Evolutionary conservation across 2,888 invertebrate species (phyloP).

Genomic region (Clitarchus hookeri): DNA sequence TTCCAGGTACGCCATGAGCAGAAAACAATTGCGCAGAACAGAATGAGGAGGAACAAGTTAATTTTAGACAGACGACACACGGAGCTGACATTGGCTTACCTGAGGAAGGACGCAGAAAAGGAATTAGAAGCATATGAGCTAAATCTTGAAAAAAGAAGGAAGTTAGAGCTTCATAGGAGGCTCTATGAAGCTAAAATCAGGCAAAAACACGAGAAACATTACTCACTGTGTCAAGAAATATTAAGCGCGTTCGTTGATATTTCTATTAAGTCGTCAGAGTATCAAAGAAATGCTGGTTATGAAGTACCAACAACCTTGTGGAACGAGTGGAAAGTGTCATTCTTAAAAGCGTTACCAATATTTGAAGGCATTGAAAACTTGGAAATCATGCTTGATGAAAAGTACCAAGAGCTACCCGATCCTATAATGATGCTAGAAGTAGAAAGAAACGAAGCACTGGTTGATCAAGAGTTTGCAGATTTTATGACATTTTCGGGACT

Average conservation of each 20-base stretch:
- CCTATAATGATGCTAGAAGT: constrained; percentile 58
- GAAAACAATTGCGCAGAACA: constrained; percentile 60
- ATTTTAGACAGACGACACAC: constrained; percentile 57
- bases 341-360: constrained; percentile 61
- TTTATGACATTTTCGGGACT: constrained; percentile 61
- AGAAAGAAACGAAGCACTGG: constrained; percentile 60
- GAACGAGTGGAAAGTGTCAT: constrained; percentile 63
- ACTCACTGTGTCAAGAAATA: constrained; percentile 60
- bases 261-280: constrained; percentile 60
- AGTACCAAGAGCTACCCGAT: constrained; percentile 53
- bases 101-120: not conserved
- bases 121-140: not conserved
- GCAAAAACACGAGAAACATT: constrained; percentile 55
- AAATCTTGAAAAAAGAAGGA: constrained; percentile 39
- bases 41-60: constrained; percentile 58
- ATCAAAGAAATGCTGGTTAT: constrained; percentile 52
- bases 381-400: constrained; percentile 53
- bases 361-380: constrained; percentile 58
- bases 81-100: constrained; percentile 33
- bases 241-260: constrained; percentile 62
- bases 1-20: constrained; percentile 65
- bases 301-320: constrained; percentile 58
- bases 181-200: constrained; percentile 61
- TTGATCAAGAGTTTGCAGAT: constrained; percentile 61
- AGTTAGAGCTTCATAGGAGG: constrained; percentile 58